These are phyloP conservation scores for Standfussiana lucernea DNA, from an alignment of 2,888 invertebrate genomes.

Conservation along the genomic window DNA sequence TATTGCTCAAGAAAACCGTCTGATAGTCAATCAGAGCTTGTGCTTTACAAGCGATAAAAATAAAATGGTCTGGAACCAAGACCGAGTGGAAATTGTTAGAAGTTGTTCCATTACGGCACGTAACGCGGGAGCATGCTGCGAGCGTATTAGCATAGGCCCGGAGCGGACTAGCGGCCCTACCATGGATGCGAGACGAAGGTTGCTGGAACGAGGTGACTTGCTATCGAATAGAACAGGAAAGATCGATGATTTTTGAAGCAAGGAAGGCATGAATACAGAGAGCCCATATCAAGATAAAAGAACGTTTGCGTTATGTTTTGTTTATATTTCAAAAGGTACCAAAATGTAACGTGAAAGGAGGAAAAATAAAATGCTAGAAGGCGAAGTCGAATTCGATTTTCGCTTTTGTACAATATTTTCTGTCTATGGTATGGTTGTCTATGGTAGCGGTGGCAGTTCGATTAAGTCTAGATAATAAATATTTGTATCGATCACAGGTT, in stretches of 20 bases:
- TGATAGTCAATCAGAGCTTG: constrained; percentile 24
- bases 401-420: background rate
- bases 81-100: constrained; percentile 80
- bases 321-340: background rate
- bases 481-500: constrained; percentile 74
- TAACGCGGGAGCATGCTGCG: constrained; percentile 82
- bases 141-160: constrained; percentile 79
- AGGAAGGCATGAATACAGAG: background rate
- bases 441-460: constrained; percentile 64
- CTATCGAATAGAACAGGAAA: background rate
- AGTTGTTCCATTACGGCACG: constrained; percentile 84
- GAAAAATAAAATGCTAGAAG: background rate
- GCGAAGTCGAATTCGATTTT: background rate
- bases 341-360: background rate
- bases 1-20: constrained; percentile 18
- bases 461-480: constrained; percentile 72
- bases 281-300: background rate
- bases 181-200: background rate
- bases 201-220: background rate
- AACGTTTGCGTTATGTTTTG: background rate
- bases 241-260: background rate
- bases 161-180: constrained; percentile 61
- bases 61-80: constrained; percentile 81
- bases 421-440: too few species aligned
- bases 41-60: constrained; percentile 51